Percentiles rank a stretch among this genome's conserved stretches.
Evolutionary conservation across 2,888 invertebrate species (phyloP).

Genomic region (Drosophila barbarae): DNA sequence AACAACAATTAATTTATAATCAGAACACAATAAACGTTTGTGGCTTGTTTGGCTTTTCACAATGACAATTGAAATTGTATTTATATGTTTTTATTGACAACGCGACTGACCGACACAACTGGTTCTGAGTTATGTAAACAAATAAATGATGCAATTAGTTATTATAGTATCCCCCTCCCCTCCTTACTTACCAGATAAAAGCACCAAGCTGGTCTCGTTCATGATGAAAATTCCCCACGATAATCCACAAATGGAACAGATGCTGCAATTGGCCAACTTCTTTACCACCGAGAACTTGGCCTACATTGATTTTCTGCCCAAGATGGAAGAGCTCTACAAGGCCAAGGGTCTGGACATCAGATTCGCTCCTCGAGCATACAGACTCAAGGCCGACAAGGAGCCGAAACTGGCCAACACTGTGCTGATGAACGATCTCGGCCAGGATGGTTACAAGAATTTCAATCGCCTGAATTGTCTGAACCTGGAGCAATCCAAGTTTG

Average conservation of each 20-base stretch:
- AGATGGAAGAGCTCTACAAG: constrained; percentile 62
- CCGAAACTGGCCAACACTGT: constrained; percentile 52
- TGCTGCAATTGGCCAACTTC: constrained; percentile 54
- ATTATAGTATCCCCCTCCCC: neutral
- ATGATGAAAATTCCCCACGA: constrained; percentile 74
- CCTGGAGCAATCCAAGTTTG: constrained; percentile 67
- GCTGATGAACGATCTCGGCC: constrained; percentile 73
- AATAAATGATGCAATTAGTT: constrained; percentile 4
- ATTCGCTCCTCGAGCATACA: constrained; percentile 55
- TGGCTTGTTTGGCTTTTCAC: constrained; percentile 10
- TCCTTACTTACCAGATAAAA: constrained; percentile 47
- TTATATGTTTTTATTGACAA: neutral
- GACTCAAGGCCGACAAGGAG: constrained; percentile 46
- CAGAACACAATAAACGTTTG: constrained; percentile 1
- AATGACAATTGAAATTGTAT: constrained; percentile 12
- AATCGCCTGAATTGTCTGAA: constrained; percentile 74
- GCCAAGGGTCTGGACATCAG: constrained; percentile 49
- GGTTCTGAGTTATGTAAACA: neutral
- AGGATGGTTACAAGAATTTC: constrained; percentile 65
- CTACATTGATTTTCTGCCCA: constrained; percentile 64
- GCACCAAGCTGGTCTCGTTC: constrained; percentile 45
- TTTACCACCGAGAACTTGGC: constrained; percentile 61
- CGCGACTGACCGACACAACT: constrained; percentile 2
- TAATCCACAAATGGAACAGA: constrained; percentile 43
- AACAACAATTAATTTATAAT: constrained; percentile 24